A percentile compares a stretch with the other conserved stretches of the same genome.
Conservation (phyloP, 2,113 vertebrate genomes). For the Dromas ardeola region DNA sequence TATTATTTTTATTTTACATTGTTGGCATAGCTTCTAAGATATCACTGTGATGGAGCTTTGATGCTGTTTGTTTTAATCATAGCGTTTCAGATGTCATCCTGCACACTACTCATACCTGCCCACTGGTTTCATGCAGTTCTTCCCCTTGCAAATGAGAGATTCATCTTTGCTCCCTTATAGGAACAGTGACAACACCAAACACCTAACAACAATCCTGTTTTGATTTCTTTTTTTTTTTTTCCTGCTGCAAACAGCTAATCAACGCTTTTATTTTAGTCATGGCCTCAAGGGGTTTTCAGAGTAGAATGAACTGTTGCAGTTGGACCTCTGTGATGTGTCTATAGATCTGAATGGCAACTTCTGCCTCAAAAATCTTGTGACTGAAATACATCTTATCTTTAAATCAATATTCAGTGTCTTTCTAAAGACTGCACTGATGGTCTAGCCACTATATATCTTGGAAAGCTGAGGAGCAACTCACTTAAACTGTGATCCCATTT, state of each 20-base stretch:
- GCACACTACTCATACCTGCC: not conserved
- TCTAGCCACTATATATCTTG: not conserved
- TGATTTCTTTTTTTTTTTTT: not conserved
- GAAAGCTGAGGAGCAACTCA: not conserved
- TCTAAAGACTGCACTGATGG: not conserved
- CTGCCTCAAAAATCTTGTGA: not conserved
- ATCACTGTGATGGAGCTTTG: not conserved
- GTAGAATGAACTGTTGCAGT: not conserved
- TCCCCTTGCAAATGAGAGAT: not conserved
- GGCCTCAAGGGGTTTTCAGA: not conserved
- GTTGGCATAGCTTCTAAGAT: not conserved
- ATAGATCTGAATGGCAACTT: not conserved
- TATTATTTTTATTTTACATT: not conserved
- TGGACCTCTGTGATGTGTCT: accelerated
- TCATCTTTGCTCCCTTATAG: not conserved
- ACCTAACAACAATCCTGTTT: accelerated
- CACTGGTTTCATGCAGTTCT: not conserved
- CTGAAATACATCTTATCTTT: not conserved
- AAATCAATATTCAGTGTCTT: not conserved
- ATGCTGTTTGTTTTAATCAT: not conserved
- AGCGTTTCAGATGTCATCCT: not conserved
- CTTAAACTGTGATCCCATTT: not conserved
- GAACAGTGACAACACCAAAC: not conserved
- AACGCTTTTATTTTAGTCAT: not conserved
- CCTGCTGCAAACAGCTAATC: not conserved